Conservation (phyloP, 2,888 invertebrate species). For the Noctua pronuba region DNA sequence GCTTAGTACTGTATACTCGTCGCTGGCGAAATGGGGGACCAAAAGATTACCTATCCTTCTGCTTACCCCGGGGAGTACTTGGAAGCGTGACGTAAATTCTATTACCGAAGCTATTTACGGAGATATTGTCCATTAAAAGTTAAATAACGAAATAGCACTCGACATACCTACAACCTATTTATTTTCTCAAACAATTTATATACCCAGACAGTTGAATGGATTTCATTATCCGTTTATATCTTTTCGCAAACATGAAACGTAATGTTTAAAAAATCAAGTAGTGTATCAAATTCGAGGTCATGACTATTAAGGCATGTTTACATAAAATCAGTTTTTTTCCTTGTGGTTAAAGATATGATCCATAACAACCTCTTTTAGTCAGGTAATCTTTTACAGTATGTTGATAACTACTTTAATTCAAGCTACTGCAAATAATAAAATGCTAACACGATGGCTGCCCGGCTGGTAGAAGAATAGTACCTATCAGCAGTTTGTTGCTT, state of each 20-base stretch:
- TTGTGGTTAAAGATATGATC: no score
- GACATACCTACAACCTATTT: constrained; percentile 8
- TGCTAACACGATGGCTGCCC: no score
- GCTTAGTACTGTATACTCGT: not conserved
- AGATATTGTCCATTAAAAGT: constrained; percentile 32
- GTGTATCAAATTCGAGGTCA: not conserved
- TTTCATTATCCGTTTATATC: constrained; percentile 22
- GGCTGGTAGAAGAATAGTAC: not conserved
- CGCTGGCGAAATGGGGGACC: not conserved
- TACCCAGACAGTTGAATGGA: constrained; percentile 27
- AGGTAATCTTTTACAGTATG: no score
- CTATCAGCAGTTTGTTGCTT: no score
- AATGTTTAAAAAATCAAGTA: not conserved
- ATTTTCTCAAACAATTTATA: constrained; percentile 31
- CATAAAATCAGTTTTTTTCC: not conserved
- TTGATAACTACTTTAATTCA: not conserved
- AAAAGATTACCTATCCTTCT: constrained; percentile 7
- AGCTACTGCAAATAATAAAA: no score
- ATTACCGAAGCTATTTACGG: constrained; percentile 12
- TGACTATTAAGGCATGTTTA: not conserved
- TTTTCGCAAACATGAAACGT: constrained; percentile 7
- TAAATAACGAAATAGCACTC: constrained; percentile 17
- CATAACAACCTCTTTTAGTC: no score
- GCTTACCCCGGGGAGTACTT: constrained; percentile 10
- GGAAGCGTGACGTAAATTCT: constrained; percentile 5